Evolutionary conservation across 2,797 vertebrate genomes (phyloP).

Genomic region (Nothura maculosa): DNA sequence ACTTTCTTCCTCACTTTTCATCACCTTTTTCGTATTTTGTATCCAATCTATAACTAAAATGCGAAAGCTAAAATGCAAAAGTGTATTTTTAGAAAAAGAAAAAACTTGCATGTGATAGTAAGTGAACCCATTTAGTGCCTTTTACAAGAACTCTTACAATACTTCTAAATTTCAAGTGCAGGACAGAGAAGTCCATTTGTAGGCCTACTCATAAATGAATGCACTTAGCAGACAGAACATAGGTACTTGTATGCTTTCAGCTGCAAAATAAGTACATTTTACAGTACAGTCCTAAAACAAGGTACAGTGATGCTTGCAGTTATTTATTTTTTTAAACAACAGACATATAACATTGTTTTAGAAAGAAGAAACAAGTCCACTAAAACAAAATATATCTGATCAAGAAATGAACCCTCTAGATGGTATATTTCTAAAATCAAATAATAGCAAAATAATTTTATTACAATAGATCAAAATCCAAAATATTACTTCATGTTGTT

Average conservation of each 20-base stretch:
- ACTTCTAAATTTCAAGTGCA: slow-evolving; percentile 32
- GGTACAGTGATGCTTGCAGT: background rate
- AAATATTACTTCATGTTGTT: slow-evolving; percentile 11
- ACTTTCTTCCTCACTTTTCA: background rate
- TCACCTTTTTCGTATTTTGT: slow-evolving; percentile 3
- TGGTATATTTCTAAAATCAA: background rate
- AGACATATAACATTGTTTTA: background rate
- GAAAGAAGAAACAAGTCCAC: background rate
- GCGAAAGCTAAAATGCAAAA: slow-evolving; percentile 27
- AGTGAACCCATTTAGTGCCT: slow-evolving; percentile 24
- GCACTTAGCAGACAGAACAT: slow-evolving; percentile 30
- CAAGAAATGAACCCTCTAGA: background rate
- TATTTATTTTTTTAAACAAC: background rate
- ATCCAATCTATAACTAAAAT: background rate
- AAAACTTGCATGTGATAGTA: background rate
- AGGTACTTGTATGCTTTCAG: slow-evolving; percentile 29
- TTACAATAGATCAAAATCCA: background rate
- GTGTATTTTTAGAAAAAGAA: background rate
- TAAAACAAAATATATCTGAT: background rate
- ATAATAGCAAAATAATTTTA: background rate
- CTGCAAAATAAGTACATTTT: slow-evolving; percentile 23
- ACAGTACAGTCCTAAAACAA: background rate
- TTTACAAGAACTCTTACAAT: slow-evolving; percentile 3
- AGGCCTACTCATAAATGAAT: background rate
- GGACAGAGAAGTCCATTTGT: slow-evolving; percentile 9